Evolutionary conservation across 1,140 invertebrate genomes (phyloP), one percentile per base, ranked within the genome.

Genomic region (Lepidurus couesii): DNA sequence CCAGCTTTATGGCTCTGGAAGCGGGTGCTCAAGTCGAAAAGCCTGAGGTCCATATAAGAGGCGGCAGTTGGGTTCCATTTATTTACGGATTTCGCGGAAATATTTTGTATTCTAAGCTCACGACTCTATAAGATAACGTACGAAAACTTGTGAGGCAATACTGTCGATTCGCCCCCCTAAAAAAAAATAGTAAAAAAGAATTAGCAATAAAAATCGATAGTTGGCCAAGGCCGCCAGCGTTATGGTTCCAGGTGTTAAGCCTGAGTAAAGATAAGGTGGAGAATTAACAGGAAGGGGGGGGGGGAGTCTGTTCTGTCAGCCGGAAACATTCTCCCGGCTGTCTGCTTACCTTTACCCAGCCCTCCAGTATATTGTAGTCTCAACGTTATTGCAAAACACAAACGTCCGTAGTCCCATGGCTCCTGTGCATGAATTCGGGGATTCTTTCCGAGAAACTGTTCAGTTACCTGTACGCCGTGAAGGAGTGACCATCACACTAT

Each of bases 171-270:
- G 0, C 21, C 21, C 21, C 21, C n/a, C 21, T 9, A 65, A 10
- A 65, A 65, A 65, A 7, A 7, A 16, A 4, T 21, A 65, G 7
- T n/a, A 65, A 65, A 21, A 7, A n/a, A 7, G 53, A 13, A 34
- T 34, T 3, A 65, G n/a, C 9, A n/a, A n/a, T 13, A 65, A 65
- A 65, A 65, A 65, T 65, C 53, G 53, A 65, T 65, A 65, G 53
- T 65, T 65, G 53, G 53, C 53, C 53, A 65, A 65, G 53, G 53
- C 53, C 53, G 53, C n/a, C n/a, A 65, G 13, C 53, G 53, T 65
- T 65, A 65, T 65, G 53, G n/a, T 65, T 65, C 53, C 53, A 65
- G 53, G 53, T 65, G 53, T 65, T 65, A 65, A 65, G 53, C 53
- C 8, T 65, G 53, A 65, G 13, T 65, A 65, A 65, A 65, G 53